Conservation (phyloP, 2,888 invertebrate genomes). For the Hecatera dysodea region DNA sequence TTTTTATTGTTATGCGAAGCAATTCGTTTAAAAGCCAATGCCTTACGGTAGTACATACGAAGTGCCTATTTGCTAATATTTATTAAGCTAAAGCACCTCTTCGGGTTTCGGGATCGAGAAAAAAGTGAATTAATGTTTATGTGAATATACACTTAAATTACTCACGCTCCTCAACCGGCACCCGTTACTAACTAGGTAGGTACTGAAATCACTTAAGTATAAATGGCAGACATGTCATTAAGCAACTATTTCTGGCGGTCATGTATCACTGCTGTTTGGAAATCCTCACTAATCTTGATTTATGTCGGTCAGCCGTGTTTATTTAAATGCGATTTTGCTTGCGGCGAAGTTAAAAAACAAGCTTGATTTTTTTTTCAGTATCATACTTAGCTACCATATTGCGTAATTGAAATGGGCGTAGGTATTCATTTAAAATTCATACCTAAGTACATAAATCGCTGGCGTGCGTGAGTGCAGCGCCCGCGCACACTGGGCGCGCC, state of each 20-base stretch:
- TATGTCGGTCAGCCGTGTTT: constrained; percentile 68
- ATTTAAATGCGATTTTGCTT: constrained; percentile 67
- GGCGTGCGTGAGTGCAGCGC: constrained; percentile 82
- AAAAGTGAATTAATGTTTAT: constrained; percentile 78
- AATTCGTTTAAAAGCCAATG: constrained; percentile 90
- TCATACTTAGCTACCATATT: constrained; percentile 66
- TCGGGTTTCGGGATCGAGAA: constrained; percentile 74
- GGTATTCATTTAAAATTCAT: constrained; percentile 81
- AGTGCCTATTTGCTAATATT: constrained; percentile 89
- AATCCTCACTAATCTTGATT: constrained; percentile 78
- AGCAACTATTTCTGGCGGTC: constrained; percentile 68
- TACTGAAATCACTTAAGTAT: constrained; percentile 58
- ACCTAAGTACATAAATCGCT: constrained; percentile 79
- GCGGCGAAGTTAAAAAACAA: constrained; percentile 63
- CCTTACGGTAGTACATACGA: constrained; percentile 86
- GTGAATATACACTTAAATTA: constrained; percentile 66
- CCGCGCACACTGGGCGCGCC: constrained; percentile 80
- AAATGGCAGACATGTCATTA: constrained; percentile 68
- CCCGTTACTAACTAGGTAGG: constrained; percentile 51
- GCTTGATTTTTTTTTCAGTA: constrained; percentile 42
- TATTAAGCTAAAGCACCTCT: constrained; percentile 80
- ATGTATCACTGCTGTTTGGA: constrained; percentile 74
- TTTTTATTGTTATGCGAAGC: constrained; percentile 90
- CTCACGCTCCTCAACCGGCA: constrained; percentile 52
- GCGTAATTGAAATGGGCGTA: constrained; percentile 81